Base-by-base conservation (phyloP, 1,140 invertebrate species). In the Apis laboriosa region DNA sequence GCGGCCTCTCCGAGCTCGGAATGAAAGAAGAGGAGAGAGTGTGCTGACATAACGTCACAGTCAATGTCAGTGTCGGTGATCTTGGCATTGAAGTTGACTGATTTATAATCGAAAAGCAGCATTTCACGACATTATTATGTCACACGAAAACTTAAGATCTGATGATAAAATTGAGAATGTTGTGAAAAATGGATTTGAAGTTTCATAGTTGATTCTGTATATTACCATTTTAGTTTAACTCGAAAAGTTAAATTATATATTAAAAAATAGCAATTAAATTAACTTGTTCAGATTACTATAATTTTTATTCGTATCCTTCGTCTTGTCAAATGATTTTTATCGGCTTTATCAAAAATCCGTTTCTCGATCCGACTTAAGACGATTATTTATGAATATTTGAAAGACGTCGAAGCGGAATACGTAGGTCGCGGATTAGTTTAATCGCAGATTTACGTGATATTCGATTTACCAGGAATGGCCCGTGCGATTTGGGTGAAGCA, bases 41-140 rank as follows among this genome's bases (percentile, higher is more conserved):
- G 61, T 76, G 66, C 84, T 88, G 88, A 90, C 89, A 86, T 84
- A 90, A 88, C 82, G 68, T 43, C 73, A 73, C 76, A 84, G 87
- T 89, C 87, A 90, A 86, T 90, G 90, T 86, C 86, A 89, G 81
- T 86, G 60, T 43, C 74, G 34, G 24, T 12, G 80, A 77, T 77
- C 80, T 11, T 82, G 80, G 56, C 80, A 82, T 77, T 82, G 73
- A 19, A 77, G 24, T 5, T 21, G 1, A 15, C 15, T 21, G 5
- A 34, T 3, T 58, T 43, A 0, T 17, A 43, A n/a, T 34, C 19
- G 12, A 70, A 8, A 49, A 64, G 24, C 34, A 28, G 63, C 34
- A 24, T 34, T 17, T 13, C 24, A 12, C 24, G 12, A 63, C 2
- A 28, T 24, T 34, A n/a, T 63, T 28, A 13, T 63, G 8, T 28